A percentile compares a stretch with the other conserved stretches of the same genome.
Conservation (phyloP, 2,797 vertebrate species). For the Diplodus sargus region DNA sequence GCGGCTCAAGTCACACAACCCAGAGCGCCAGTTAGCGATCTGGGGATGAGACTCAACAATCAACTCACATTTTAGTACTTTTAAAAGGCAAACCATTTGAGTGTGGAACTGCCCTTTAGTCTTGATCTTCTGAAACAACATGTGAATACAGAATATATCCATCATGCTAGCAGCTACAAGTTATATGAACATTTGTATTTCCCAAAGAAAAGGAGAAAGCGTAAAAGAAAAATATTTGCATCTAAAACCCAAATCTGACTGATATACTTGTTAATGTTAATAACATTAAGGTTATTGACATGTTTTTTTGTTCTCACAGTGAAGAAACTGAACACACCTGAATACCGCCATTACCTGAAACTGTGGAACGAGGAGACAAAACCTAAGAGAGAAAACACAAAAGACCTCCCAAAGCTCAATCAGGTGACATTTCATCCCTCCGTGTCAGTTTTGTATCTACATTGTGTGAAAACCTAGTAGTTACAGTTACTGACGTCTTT, state of each 20-base stretch:
- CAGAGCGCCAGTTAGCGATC: too few species aligned
- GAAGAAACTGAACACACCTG: slow-evolving; percentile 91
- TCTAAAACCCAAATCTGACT: neutral
- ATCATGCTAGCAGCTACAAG: neutral
- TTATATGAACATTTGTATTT: neutral
- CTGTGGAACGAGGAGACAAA: slow-evolving; percentile 95
- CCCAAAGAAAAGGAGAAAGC: neutral
- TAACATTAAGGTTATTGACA: neutral
- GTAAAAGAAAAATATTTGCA: neutral
- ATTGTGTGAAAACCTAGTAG: neutral
- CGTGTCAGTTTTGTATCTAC: rapidly evolving
- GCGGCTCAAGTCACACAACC: too few species aligned
- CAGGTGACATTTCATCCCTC: slow-evolving; percentile 82
- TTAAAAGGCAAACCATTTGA: neutral
- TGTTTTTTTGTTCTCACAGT: slow-evolving; percentile 69
- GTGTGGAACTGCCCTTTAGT: neutral
- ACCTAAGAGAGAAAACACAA: slow-evolving; percentile 88
- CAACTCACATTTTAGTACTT: neutral
- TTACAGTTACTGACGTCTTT: neutral
- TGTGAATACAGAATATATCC: neutral
- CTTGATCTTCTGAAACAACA: neutral
- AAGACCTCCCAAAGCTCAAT: slow-evolving; percentile 93
- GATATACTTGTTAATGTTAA: neutral
- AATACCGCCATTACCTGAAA: slow-evolving; percentile 93
- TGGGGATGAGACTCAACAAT: neutral